A percentile compares a stretch with the other conserved stretches of the same genome.
phyloP scores from a whole-genome alignment of 2,888 invertebrate genomes.

The Trachelus tabidus region DNA sequence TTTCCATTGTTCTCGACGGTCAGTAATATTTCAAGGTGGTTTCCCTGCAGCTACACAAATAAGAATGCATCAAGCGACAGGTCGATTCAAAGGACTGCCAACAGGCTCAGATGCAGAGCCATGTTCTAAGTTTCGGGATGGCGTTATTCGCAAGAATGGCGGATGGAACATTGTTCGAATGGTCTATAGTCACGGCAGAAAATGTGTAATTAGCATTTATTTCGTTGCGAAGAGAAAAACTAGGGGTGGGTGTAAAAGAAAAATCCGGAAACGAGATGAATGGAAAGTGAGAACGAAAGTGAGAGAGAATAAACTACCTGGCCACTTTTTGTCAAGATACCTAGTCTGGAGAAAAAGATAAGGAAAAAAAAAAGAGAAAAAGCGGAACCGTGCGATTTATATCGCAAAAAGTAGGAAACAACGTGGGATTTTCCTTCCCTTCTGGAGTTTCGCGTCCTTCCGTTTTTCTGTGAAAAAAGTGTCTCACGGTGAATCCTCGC shows the following conservation, averaged over 20 bases:
- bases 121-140: not conserved
- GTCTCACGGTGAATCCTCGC: not conserved
- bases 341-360: slow-evolving; percentile 4
- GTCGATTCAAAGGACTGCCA: not conserved
- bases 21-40: not conserved
- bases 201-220: slow-evolving; percentile 46
- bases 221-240: not conserved
- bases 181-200: slow-evolving; percentile 9
- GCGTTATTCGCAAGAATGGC: not conserved
- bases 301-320: not conserved
- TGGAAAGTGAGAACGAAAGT: not conserved
- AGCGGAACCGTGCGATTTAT: not conserved
- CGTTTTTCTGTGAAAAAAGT: not conserved
- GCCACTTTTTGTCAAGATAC: not conserved
- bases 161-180: not conserved
- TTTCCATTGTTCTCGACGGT: not conserved
- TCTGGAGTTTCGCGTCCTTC: not conserved
- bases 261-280: not conserved
- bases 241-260: not conserved
- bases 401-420: not conserved
- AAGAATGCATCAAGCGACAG: not conserved
- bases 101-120: not conserved
- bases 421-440: not conserved
- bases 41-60: not conserved
- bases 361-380: not conserved